Base-by-base conservation (phyloP, 2,113 vertebrate species). In the Rutilus rutilus region DNA sequence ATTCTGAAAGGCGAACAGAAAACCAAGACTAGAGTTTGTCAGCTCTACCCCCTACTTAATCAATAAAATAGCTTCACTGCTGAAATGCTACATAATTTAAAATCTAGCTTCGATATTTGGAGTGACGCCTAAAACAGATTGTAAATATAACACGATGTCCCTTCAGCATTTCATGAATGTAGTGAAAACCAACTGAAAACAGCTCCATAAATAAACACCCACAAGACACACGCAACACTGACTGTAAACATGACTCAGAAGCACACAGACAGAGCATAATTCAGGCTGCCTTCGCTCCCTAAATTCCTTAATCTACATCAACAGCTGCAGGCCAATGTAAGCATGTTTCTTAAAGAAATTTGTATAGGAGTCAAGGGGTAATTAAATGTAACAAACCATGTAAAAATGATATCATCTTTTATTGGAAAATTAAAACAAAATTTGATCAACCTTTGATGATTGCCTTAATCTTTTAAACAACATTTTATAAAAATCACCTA, bases 181-280 rank as follows among this genome's bases (percentile, higher is more conserved):
- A 11, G 50, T 6, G 54, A 42, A 81, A 81, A 65, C 33, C 50
- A 36, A 60, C 36, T 64, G 60, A 81, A 64, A 81, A 45, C 12
- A 17, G 60, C 78, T 45, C n/a, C 59, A 47, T 81, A 65, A 65
- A 81, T 65, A 65, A 65, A 65, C 60, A 81, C 36, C 78, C 60
- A 64, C 60, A 62, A 65, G 60, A 65, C 39, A 30, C 21, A 50
- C 8, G 12, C 27, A 81, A 25, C 78, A 30, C n/a, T 47, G 50
- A n/a, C 14, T 10, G 79, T 50, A 80, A 80, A 80, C 78, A 80
- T 82, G 60, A 82, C 60, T 82, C 60, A 82, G 60, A 81, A 30
- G 17, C 59, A 42, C n/a, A 65, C n/a, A 65, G 59, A 62, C 57
- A 42, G 33, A 36, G 60, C 60, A 30, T 81, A 50, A 81, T 65